phyloP scores from a whole-genome alignment of 2,113 vertebrate species.

The Ondatra zibethicus region DNA sequence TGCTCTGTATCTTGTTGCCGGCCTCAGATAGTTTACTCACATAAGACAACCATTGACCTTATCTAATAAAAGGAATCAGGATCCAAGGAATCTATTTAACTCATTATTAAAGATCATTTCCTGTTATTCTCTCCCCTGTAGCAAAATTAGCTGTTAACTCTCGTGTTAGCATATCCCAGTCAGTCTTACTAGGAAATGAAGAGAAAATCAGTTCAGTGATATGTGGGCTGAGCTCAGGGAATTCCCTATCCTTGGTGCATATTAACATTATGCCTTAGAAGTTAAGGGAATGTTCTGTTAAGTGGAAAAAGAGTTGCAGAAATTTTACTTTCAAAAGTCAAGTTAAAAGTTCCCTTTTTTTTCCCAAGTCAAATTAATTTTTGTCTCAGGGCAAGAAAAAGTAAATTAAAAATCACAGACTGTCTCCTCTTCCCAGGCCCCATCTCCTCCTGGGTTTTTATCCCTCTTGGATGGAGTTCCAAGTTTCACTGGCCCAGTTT shows the following conservation, averaged over 20 bases:
- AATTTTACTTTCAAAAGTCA: slow-evolving; percentile 79
- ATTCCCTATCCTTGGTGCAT: slow-evolving; percentile 71
- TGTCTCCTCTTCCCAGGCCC: slow-evolving; percentile 22
- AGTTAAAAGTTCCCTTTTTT: slow-evolving; percentile 77
- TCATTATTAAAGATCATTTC: slow-evolving; percentile 84
- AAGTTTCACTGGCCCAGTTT: slow-evolving; percentile 58
- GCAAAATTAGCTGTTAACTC: slow-evolving; percentile 85
- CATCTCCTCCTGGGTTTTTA: slow-evolving; percentile 45
- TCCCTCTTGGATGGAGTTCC: slow-evolving; percentile 58
- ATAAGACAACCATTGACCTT: slow-evolving; percentile 81
- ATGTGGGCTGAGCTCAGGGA: slow-evolving; percentile 66
- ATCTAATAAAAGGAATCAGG: slow-evolving; percentile 81
- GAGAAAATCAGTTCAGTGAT: slow-evolving; percentile 74
- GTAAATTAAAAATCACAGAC: slow-evolving; percentile 77
- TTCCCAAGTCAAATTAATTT: slow-evolving; percentile 80
- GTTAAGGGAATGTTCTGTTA: slow-evolving; percentile 69
- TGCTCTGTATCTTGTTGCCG: background rate
- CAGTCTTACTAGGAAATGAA: slow-evolving; percentile 77
- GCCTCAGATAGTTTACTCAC: slow-evolving; percentile 68
- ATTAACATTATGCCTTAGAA: slow-evolving; percentile 74
- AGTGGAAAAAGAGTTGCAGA: slow-evolving; percentile 79
- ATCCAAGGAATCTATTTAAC: slow-evolving; percentile 83
- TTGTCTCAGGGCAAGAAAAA: slow-evolving; percentile 80
- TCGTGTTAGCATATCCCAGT: slow-evolving; percentile 81
- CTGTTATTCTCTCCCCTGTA: slow-evolving; percentile 84